These are phyloP conservation scores for Kryptolebias marmoratus DNA, from an alignment of 2,113 vertebrate species.

Conservation along the genomic window DNA sequence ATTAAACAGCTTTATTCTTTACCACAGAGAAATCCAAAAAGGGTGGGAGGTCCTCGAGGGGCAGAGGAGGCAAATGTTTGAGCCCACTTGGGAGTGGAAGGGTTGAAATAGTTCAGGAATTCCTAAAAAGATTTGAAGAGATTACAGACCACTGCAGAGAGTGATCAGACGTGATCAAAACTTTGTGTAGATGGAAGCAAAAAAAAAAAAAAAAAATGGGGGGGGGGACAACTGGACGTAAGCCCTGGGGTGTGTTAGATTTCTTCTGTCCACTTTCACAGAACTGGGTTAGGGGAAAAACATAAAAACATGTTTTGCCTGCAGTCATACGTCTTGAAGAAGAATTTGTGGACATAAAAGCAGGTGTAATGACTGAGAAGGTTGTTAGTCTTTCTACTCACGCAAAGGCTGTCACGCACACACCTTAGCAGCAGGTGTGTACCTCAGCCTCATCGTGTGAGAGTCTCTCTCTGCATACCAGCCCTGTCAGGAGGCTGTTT, in stretches of 20 bases:
- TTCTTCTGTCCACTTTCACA: slow-evolving; percentile 42
- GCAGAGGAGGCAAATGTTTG: neutral
- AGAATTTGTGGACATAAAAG: slow-evolving; percentile 75
- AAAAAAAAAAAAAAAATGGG: neutral
- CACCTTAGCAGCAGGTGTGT: slow-evolving; percentile 68
- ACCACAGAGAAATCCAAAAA: no score
- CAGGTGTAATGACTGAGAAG: slow-evolving; percentile 76
- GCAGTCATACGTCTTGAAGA: slow-evolving; percentile 59
- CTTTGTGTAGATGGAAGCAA: no score
- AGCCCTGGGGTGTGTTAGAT: slow-evolving; percentile 13
- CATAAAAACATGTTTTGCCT: slow-evolving; percentile 52
- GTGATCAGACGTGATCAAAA: neutral
- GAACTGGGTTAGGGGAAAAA: neutral
- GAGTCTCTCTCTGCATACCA: slow-evolving; percentile 48
- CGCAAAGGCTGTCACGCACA: slow-evolving; percentile 71
- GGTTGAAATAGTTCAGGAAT: slow-evolving; percentile 9
- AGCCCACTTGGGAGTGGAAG: slow-evolving; percentile 5
- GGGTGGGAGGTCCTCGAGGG: neutral
- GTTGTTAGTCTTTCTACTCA: slow-evolving; percentile 62
- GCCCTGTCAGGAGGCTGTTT: slow-evolving; percentile 23
- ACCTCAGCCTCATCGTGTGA: slow-evolving; percentile 16
- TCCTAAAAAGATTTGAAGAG: slow-evolving; percentile 46
- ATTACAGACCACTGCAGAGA: slow-evolving; percentile 29
- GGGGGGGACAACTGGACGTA: neutral
- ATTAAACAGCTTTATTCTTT: no score